Evolutionary conservation across 2,113 vertebrate species (phyloP).

Genomic region (Tachysurus fulvidraco): DNA sequence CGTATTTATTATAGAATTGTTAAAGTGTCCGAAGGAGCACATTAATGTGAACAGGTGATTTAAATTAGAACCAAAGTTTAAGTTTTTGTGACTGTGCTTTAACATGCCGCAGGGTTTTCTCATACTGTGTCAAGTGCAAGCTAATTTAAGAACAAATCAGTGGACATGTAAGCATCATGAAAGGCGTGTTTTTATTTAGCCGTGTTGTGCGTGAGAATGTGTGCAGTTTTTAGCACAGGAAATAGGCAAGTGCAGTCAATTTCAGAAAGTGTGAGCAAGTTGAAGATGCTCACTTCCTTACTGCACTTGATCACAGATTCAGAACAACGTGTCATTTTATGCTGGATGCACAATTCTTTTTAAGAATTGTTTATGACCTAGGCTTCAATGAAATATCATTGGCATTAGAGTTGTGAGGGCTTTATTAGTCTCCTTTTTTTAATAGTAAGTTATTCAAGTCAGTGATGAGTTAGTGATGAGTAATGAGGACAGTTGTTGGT

Average conservation of each 20-base stretch:
- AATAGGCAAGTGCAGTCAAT: background rate
- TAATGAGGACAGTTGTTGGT: background rate
- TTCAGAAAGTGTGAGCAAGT: background rate
- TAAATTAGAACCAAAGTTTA: background rate
- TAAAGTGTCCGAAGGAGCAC: background rate
- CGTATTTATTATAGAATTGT: background rate
- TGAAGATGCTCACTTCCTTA: background rate
- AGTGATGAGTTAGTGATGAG: background rate
- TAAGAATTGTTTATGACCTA: too few relatives aligned
- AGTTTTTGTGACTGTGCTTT: background rate
- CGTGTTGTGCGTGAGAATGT: background rate
- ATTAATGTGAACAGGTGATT: background rate
- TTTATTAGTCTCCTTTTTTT: background rate
- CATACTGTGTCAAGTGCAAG: background rate
- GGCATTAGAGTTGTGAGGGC: background rate
- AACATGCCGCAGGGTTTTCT: background rate
- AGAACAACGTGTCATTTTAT: background rate
- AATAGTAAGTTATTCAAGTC: background rate
- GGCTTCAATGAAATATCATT: background rate
- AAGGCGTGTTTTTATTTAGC: background rate
- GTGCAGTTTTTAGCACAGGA: slow-evolving; percentile 39
- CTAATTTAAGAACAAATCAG: background rate
- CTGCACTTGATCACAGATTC: background rate
- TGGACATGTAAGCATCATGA: background rate
- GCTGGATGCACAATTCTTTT: too few relatives aligned